phyloP scores from a whole-genome alignment of 2,888 invertebrate genomes.

The Zeuzera pyrina region DNA sequence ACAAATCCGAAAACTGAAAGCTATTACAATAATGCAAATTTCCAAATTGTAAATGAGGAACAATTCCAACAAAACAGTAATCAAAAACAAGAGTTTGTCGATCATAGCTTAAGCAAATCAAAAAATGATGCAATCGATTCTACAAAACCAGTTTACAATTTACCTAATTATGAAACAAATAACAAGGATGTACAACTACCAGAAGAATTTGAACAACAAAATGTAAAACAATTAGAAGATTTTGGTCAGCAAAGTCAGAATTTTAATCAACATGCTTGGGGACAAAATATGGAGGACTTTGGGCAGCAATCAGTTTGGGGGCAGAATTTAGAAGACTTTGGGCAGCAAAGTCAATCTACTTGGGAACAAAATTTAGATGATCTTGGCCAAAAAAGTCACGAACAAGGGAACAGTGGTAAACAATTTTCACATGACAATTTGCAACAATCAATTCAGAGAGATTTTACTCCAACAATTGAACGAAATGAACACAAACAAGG shows the following conservation, averaged over 20 bases:
- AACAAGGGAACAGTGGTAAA: constrained; percentile 3
- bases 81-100: background rate
- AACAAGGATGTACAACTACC: constrained; percentile 8
- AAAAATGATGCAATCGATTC: background rate
- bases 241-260: constrained; percentile 21
- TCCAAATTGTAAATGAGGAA: background rate
- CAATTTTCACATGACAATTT: constrained; percentile 7
- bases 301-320: constrained; percentile 10
- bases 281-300: constrained; percentile 1
- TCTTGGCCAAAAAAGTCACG: constrained; percentile 5
- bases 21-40: no score
- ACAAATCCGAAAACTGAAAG: constrained; percentile 14
- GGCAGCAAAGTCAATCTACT: constrained; percentile 9
- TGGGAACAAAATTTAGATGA: constrained; percentile 6
- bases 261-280: constrained; percentile 16
- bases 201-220: constrained; percentile 13
- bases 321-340: constrained; percentile 16
- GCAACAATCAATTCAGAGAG: constrained; percentile 16
- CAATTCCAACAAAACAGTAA: background rate
- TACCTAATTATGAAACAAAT: background rate
- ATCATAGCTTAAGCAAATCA: no score
- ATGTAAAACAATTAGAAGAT: constrained; percentile 17
- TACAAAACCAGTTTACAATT: background rate
- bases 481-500: constrained; percentile 8
- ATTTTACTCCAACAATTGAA: constrained; percentile 14